Conservation (phyloP, 2,888 invertebrate genomes). For the Athalia cordata region DNA sequence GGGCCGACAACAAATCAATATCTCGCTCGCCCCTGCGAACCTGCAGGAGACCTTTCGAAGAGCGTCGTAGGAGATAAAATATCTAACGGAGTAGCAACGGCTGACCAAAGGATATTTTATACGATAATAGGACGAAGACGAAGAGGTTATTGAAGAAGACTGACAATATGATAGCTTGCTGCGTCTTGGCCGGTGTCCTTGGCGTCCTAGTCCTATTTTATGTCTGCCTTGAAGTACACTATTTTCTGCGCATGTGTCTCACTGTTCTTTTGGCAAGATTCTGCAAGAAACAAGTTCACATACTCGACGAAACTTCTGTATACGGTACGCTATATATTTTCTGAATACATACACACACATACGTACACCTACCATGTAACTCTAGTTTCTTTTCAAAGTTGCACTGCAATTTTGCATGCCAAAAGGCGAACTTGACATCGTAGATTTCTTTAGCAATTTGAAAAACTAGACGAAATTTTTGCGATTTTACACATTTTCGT, state of each 20-base stretch:
- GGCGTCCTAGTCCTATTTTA: slow-evolving; percentile 77
- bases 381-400: no score
- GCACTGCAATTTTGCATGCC: no score
- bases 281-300: slow-evolving; percentile 79
- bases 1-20: slow-evolving; percentile 60
- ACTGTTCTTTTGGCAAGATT: slow-evolving; percentile 81
- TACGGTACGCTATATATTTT: slow-evolving; percentile 77
- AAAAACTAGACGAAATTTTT: no score
- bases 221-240: slow-evolving; percentile 82
- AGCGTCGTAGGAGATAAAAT: slow-evolving; percentile 30
- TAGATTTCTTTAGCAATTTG: no score
- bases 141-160: neutral
- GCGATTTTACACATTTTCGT: no score
- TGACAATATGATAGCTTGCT: slow-evolving; percentile 66
- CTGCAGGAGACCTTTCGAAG: slow-evolving; percentile 26
- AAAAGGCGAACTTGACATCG: no score
- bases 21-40: slow-evolving; percentile 48
- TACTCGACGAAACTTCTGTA: slow-evolving; percentile 81
- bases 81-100: neutral
- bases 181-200: slow-evolving; percentile 70
- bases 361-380: neutral
- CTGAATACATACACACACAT: neutral
- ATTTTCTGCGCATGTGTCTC: slow-evolving; percentile 82
- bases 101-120: neutral
- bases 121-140: no score